Evolutionary conservation across 1,140 invertebrate species (phyloP).

Genomic region (Dreissena polymorpha): DNA sequence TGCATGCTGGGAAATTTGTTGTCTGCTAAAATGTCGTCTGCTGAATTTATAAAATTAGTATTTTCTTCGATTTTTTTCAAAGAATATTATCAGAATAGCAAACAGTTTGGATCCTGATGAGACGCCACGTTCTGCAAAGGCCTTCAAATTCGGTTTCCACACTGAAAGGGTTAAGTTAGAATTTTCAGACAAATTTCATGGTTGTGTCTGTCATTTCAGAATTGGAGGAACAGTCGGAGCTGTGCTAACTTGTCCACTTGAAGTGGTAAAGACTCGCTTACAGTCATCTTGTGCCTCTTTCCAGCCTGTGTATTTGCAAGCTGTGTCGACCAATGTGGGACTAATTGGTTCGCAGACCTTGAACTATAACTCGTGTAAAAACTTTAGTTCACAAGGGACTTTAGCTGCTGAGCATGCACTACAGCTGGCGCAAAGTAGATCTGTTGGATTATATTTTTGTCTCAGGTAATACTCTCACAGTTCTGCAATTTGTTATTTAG

Average conservation of each 20-base stretch:
- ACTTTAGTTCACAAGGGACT: not conserved
- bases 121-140: too few relatives aligned
- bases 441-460: conserved; percentile 53
- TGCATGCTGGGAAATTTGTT: too few relatives aligned
- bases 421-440: conserved; percentile 44
- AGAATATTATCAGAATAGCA: too few relatives aligned
- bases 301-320: conserved; percentile 40
- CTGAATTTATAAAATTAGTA: too few relatives aligned
- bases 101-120: too few relatives aligned
- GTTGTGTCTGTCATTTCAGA: conserved; percentile 81
- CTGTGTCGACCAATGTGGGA: conserved; percentile 20
- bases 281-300: conserved; percentile 88
- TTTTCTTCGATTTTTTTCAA: too few relatives aligned
- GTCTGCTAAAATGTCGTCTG: too few relatives aligned
- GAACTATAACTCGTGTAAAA: conserved; percentile 22
- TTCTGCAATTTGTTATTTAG: too few relatives aligned
- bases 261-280: conserved; percentile 98
- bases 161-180: too few relatives aligned
- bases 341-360: conserved; percentile 13
- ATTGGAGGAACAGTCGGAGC: conserved; percentile 97
- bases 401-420: conserved; percentile 35
- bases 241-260: conserved; percentile 97
- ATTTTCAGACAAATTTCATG: not conserved
- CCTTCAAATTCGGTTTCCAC: too few relatives aligned
- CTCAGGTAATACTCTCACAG: conserved; percentile 26